Evolutionary conservation across 1,140 invertebrate genomes (phyloP).

Genomic region (Pararge aegeria): DNA sequence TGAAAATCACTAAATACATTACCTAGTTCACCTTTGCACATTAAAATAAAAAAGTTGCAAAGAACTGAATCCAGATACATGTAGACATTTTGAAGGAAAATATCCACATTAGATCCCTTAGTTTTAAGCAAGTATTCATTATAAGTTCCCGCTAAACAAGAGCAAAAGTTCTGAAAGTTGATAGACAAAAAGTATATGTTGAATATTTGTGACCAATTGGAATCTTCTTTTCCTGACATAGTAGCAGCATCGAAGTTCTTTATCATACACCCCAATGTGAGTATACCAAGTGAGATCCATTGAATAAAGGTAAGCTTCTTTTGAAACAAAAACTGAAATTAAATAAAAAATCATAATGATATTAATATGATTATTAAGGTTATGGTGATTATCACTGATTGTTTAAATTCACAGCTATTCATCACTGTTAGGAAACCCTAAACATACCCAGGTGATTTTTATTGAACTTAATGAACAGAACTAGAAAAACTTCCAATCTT

Average conservation of each 20-base stretch:
- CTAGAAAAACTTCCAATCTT: too few relatives aligned
- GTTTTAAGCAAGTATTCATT: slow-evolving; percentile 97
- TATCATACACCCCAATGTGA: slow-evolving; percentile 95
- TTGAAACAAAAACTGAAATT: slow-evolving; percentile 85
- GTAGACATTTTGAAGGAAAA: slow-evolving; percentile 97
- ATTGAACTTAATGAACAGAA: too few relatives aligned
- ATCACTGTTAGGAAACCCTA: too few relatives aligned
- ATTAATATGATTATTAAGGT: neutral
- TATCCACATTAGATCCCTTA: slow-evolving; percentile 89
- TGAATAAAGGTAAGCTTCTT: slow-evolving; percentile 90
- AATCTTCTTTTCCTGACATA: slow-evolving; percentile 42
- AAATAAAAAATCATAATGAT: slow-evolving; percentile 14
- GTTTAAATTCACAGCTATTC: too few relatives aligned
- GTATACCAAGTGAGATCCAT: slow-evolving; percentile 92
- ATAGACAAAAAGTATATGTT: slow-evolving; percentile 88
- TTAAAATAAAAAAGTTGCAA: slow-evolving; percentile 89
- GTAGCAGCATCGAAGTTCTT: slow-evolving; percentile 90
- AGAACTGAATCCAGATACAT: slow-evolving; percentile 98
- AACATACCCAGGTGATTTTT: too few relatives aligned
- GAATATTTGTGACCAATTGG: slow-evolving; percentile 76
- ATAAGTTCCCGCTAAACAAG: slow-evolving; percentile 96
- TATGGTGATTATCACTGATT: too few relatives aligned
- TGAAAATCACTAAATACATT: slow-evolving; percentile 82
- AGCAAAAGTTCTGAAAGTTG: slow-evolving; percentile 92
- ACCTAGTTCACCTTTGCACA: slow-evolving; percentile 82